Percentiles rank a stretch among this genome's conserved stretches.
Evolutionary conservation across 1,140 invertebrate genomes (phyloP).

Genomic region (Pseudomyrmex dendroicus): DNA sequence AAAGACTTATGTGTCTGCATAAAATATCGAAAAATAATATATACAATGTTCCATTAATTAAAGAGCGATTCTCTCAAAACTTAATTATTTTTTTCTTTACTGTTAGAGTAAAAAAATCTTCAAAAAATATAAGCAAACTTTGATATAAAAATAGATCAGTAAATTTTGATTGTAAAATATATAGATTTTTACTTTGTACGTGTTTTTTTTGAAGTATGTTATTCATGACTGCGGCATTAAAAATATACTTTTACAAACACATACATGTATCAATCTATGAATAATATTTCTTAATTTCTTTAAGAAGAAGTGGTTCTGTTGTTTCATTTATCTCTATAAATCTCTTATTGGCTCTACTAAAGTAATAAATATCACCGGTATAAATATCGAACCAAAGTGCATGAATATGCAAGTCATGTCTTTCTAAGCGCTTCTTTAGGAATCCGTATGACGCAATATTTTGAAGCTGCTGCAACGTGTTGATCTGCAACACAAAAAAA

Average conservation of each 20-base stretch:
- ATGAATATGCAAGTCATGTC: slow-evolving; percentile 94
- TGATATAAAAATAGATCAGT: no score
- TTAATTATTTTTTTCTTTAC: no score
- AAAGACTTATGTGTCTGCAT: no score
- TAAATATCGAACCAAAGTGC: slow-evolving; percentile 99
- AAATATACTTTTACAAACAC: not conserved
- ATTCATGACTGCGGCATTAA: not conserved
- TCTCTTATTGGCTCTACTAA: slow-evolving; percentile 92
- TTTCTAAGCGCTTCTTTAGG: slow-evolving; percentile 92
- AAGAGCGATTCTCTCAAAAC: no score
- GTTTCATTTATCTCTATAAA: slow-evolving; percentile 94
- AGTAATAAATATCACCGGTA: slow-evolving; percentile 97
- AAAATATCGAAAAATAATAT: no score
- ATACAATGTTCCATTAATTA: no score
- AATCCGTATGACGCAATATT: slow-evolving; percentile 98
- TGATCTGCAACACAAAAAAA: slow-evolving; percentile 88
- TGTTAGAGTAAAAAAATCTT: no score
- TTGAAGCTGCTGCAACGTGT: slow-evolving; percentile 96
- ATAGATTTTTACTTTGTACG: not conserved
- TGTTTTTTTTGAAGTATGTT: not conserved
- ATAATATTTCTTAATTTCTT: slow-evolving; percentile 93
- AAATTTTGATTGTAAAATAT: no score
- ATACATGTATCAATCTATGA: slow-evolving; percentile 83
- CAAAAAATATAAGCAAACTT: no score
- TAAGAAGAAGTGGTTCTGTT: slow-evolving; percentile 90